These are phyloP conservation scores for Bufo bufo DNA, from an alignment of 2,113 vertebrate species.

Conservation along the genomic window DNA sequence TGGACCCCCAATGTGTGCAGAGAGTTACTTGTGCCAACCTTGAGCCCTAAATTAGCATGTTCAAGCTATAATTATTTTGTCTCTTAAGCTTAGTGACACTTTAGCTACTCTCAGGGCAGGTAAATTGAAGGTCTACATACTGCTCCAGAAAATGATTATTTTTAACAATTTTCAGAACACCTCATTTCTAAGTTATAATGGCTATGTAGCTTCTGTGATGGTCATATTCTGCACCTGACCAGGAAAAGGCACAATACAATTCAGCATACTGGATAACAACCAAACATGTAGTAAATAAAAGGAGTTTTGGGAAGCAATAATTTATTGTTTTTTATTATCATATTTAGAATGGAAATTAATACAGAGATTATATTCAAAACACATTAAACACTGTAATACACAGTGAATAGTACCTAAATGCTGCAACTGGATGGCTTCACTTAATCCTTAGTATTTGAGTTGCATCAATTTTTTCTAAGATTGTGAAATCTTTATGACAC, in stretches of 20 bases:
- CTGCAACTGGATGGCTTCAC: neutral
- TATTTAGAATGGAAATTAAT: neutral
- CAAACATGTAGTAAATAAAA: neutral
- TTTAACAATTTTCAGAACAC: constrained; percentile 59
- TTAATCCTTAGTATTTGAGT: neutral
- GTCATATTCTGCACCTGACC: neutral
- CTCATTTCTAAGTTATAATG: constrained; percentile 9
- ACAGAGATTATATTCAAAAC: neutral
- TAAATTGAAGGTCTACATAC: constrained; percentile 75
- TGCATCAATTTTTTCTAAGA: neutral
- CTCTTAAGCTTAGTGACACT: constrained; percentile 70
- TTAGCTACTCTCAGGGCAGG: constrained; percentile 75
- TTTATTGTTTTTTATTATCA: neutral
- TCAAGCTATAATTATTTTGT: constrained; percentile 79
- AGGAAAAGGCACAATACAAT: neutral
- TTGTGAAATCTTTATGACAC: neutral
- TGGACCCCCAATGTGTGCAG: constrained; percentile 65
- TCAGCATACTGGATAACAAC: neutral
- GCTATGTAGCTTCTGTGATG: constrained; percentile 10
- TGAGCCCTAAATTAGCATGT: constrained; percentile 70
- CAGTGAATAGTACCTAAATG: neutral
- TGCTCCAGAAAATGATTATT: constrained; percentile 64
- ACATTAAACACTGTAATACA: neutral
- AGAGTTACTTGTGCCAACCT: constrained; percentile 53
- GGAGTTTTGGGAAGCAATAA: neutral